Evolutionary conservation across 2,888 invertebrate genomes (phyloP).

Genomic region (Trisateles emortualis): DNA sequence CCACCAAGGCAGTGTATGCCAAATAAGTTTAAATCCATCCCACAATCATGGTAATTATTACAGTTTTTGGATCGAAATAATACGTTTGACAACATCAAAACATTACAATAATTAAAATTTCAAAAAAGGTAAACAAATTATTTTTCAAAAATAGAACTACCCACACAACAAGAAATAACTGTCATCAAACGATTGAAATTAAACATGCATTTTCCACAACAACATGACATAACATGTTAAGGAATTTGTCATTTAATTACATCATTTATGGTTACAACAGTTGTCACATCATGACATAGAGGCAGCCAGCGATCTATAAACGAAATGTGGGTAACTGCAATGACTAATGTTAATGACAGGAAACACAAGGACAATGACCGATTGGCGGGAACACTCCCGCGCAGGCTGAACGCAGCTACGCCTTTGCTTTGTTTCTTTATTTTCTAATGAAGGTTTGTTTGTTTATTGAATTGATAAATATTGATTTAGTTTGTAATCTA

Average conservation of each 20-base stretch:
- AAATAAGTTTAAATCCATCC: too few relatives aligned
- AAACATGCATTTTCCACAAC: conserved; percentile 1
- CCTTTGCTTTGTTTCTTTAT: conserved; percentile 47
- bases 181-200: too few relatives aligned
- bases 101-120: too few relatives aligned
- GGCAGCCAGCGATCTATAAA: conserved; percentile 43
- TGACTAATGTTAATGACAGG: conserved; percentile 65
- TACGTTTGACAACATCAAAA: too few relatives aligned
- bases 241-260: conserved; percentile 12
- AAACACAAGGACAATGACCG: conserved; percentile 71
- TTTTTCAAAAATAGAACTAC: neutral
- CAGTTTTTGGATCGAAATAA: too few relatives aligned
- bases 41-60: too few relatives aligned
- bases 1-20: too few relatives aligned
- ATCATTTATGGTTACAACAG: conserved; percentile 24
- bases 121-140: too few relatives aligned
- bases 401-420: conserved; percentile 37
- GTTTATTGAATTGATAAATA: conserved; percentile 10
- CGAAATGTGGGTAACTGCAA: conserved; percentile 54
- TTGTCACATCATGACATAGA: conserved; percentile 21
- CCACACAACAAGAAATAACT: conserved; percentile 7
- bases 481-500: neutral
- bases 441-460: conserved; percentile 31
- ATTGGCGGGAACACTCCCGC: conserved; percentile 56
- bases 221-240: conserved; percentile 20